phyloP scores from a whole-genome alignment of 2,888 invertebrate genomes.

The Sussaba pulchella region DNA sequence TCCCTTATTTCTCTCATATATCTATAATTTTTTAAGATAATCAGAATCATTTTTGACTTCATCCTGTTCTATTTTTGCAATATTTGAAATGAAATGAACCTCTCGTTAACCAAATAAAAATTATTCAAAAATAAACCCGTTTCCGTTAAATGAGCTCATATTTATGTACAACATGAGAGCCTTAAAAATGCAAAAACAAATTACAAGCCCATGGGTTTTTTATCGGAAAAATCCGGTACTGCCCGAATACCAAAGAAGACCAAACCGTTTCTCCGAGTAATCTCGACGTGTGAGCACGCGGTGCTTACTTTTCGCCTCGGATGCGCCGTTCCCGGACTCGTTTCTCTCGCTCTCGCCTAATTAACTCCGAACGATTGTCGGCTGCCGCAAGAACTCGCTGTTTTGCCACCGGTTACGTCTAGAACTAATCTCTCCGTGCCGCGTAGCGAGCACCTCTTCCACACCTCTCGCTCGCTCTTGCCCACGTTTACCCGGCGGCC shows the following conservation, averaged over 20 bases:
- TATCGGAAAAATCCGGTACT: too few relatives aligned
- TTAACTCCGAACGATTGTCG: constrained; percentile 75
- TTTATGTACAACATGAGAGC: too few relatives aligned
- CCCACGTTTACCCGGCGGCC: constrained; percentile 8
- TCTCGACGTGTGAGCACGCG: constrained; percentile 31
- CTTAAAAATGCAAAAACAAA: too few relatives aligned
- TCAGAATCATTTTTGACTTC: too few relatives aligned
- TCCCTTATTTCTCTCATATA: too few relatives aligned
- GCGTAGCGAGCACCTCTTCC: constrained; percentile 34
- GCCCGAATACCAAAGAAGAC: background rate
- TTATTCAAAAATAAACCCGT: too few relatives aligned
- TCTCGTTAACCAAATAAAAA: too few relatives aligned
- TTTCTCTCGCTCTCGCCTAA: constrained; percentile 70
- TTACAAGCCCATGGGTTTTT: too few relatives aligned
- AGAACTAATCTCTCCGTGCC: constrained; percentile 72
- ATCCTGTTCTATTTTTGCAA: too few relatives aligned
- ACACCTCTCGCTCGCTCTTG: constrained; percentile 52
- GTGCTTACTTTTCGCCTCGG: constrained; percentile 39
- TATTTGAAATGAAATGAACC: too few relatives aligned
- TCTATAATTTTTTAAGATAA: too few relatives aligned
- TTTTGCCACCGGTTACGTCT: constrained; percentile 70
- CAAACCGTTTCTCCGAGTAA: constrained; percentile 2
- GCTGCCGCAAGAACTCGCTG: constrained; percentile 63
- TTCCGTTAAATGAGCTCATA: too few relatives aligned
- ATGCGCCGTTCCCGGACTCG: constrained; percentile 36